Base-by-base conservation (phyloP, 2,888 invertebrate species). In the Eurytoma adleriae region DNA sequence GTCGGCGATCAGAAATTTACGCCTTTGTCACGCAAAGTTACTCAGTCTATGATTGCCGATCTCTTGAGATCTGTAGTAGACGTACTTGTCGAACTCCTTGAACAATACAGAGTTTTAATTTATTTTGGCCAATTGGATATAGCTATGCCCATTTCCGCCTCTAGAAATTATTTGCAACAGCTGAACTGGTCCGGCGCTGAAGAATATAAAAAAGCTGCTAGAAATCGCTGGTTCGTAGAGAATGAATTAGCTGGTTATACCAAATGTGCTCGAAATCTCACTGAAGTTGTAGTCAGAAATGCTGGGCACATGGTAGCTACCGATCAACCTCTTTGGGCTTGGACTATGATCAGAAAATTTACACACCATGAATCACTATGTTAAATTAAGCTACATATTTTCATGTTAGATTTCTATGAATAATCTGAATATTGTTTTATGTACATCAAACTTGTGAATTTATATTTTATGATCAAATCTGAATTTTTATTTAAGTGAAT, bases 71-170 rank as follows among this genome's bases (percentile, higher is more conserved):
- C 95, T 0, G 95, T 96, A 2, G 95, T 95, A 10, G 93, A 93
- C 0, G 94, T 94, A 93, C 91, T 96, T 71, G 92, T 93, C 0
- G 94, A 95, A 84, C 91, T 96, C 0, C 88, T 96, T 0, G 91
- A 93, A 56, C 90, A 94, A 84, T 95, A 95, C 86, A 92, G 93
- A 88, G 93, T 97, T n/a, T 92, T 97, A 61, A 93, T 97, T 79
- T 98, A 98, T 89, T 97, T 95, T 87, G 98, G 98, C 0, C 98
- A 98, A 88, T 89, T 98, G 83, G 98, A 98, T 89, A 95, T 97
- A 16, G 96, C 97, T 82, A 95, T 96, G 0, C 96, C 96, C 0
- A 96, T 96, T 89, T 96, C 96, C 0, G 88, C 96, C 79, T 96
- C 96, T 0, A 92, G 95, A n/a, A 95, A 94, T 86, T 96, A 95